Percentiles rank a stretch among this genome's conserved stretches.
phyloP scores from a whole-genome alignment of 2,113 vertebrate genomes.

The Camelus bactrianus region DNA sequence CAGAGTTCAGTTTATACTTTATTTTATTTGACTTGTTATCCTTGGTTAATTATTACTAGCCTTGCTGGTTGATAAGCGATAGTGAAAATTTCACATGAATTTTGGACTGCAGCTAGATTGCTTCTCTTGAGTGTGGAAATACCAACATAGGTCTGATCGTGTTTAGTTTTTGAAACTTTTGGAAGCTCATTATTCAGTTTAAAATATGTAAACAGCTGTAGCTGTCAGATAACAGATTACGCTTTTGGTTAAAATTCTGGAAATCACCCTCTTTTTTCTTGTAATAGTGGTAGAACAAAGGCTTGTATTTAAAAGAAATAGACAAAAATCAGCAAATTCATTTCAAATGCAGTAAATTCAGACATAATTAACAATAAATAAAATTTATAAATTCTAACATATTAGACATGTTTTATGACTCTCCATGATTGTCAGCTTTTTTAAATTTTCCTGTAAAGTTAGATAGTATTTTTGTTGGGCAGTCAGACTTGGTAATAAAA shows the following conservation, averaged over 20 bases:
- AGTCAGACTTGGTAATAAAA: slow-evolving; percentile 25
- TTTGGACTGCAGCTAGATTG: not conserved
- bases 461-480: not conserved
- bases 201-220: slow-evolving; percentile 64
- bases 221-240: slow-evolving; percentile 57
- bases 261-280: slow-evolving; percentile 14
- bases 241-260: slow-evolving; percentile 66
- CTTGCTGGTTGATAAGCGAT: not conserved
- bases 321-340: not conserved
- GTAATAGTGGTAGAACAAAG: not conserved
- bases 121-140: not conserved
- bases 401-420: not conserved
- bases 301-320: slow-evolving; percentile 24
- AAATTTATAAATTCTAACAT: not conserved
- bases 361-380: not conserved
- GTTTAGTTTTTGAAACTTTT: slow-evolving; percentile 58
- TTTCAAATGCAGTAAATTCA: slow-evolving; percentile 37
- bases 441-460: not conserved
- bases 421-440: not conserved
- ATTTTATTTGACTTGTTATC: not conserved
- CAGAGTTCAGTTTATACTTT: not conserved
- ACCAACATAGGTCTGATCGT: not conserved
- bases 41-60: not conserved
- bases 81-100: not conserved
- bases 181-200: slow-evolving; percentile 38